Conservation (phyloP, 2,888 invertebrate genomes). For the Drosophila peninsularis region DNA sequence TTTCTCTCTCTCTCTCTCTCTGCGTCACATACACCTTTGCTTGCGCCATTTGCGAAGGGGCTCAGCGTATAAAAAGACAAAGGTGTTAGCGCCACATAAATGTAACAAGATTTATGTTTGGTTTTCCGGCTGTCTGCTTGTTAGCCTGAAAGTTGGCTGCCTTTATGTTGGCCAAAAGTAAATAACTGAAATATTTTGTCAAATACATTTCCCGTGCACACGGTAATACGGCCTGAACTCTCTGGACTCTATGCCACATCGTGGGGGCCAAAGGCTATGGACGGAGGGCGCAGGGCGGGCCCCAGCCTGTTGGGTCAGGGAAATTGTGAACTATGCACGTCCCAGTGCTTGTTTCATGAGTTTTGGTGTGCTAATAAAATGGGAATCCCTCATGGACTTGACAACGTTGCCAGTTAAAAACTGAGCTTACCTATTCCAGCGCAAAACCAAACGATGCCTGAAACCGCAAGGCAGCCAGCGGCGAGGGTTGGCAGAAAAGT, state of each 20-base stretch:
- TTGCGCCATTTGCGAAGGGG: background rate
- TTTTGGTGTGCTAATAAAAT: conserved; percentile 68
- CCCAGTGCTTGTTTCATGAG: conserved; percentile 49
- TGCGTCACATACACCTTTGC: background rate
- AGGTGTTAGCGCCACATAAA: conserved; percentile 67
- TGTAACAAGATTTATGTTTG: conserved; percentile 77
- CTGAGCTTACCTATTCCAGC: conserved; percentile 52
- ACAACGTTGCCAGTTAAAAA: conserved; percentile 63
- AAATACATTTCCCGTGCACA: conserved; percentile 57
- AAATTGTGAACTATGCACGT: conserved; percentile 41
- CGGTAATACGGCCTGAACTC: conserved; percentile 18
- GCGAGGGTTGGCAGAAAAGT: conserved; percentile 13
- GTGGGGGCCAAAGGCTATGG: background rate
- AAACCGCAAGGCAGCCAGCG: conserved; percentile 43
- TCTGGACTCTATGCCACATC: conserved; percentile 1
- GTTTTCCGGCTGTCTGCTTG: conserved; percentile 73
- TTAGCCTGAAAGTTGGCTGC: conserved; percentile 71
- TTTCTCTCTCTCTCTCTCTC: too few species aligned
- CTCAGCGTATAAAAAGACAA: conserved; percentile 7
- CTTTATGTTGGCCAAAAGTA: conserved; percentile 56
- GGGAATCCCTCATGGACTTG: conserved; percentile 71
- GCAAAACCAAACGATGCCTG: conserved; percentile 45
- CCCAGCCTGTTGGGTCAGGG: background rate
- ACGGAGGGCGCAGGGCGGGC: too few species aligned
- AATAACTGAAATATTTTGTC: conserved; percentile 75